A percentile compares a stretch with the other conserved stretches of the same genome.
Conservation (phyloP, 2,797 vertebrate genomes). For the Epinephelus malabaricus region DNA sequence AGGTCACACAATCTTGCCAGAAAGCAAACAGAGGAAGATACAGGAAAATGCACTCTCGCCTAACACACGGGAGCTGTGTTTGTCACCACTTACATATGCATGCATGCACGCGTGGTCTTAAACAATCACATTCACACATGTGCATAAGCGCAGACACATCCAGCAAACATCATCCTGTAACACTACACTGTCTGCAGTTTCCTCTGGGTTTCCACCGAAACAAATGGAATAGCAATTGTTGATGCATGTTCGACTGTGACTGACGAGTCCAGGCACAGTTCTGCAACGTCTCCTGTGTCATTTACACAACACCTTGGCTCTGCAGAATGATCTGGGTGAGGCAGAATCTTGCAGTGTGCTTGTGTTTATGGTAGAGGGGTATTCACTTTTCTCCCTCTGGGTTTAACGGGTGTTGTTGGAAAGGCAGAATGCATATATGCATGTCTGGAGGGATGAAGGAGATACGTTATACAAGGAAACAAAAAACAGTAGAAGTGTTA, state of each 20-base stretch:
- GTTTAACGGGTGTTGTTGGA: conserved; percentile 10
- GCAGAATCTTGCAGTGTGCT: conserved; percentile 13
- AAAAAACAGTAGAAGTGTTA: not conserved
- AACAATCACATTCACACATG: conserved; percentile 20
- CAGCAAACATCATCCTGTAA: not conserved
- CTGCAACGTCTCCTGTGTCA: conserved; percentile 45
- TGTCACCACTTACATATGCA: conserved; percentile 33
- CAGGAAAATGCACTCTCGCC: conserved; percentile 49
- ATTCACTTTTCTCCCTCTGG: conserved; percentile 28
- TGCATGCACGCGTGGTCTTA: conserved; percentile 21
- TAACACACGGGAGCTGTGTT: conserved; percentile 46
- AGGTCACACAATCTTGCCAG: conserved; percentile 67
- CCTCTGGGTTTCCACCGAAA: conserved; percentile 29
- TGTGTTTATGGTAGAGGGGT: not conserved
- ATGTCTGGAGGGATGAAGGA: conserved; percentile 14
- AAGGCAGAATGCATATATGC: not conserved
- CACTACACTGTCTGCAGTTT: not conserved
- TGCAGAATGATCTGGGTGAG: conserved; percentile 15
- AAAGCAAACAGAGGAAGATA: conserved; percentile 59
- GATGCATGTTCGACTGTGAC: conserved; percentile 17
- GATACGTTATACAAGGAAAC: not conserved
- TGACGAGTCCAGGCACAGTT: conserved; percentile 51
- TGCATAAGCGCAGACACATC: conserved; percentile 16
- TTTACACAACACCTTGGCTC: conserved; percentile 47
- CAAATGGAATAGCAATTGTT: conserved; percentile 8